Evolutionary conservation across 2,797 vertebrate genomes (phyloP).

Genomic region (Pyrocephalus nanus): DNA sequence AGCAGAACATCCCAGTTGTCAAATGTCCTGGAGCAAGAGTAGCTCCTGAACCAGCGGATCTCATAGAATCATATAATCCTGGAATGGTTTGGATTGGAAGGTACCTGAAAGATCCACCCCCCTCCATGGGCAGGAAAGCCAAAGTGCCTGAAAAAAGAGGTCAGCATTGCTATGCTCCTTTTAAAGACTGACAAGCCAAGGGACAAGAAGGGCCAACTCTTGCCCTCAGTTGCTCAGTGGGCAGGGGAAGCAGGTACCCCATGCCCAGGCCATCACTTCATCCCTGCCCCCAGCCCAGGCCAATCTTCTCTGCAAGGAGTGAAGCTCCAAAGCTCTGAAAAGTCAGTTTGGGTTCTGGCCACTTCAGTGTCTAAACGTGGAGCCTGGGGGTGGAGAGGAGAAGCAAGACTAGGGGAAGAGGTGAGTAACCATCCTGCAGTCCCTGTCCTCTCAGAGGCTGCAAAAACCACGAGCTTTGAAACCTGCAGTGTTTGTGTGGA

Average conservation of each 20-base stretch:
- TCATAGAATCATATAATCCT: neutral
- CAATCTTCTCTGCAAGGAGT: neutral
- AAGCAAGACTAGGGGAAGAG: neutral
- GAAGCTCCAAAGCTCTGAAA: neutral
- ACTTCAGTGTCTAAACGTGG: neutral
- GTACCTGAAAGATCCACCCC: neutral
- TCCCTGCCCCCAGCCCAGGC: neutral
- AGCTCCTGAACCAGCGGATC: neutral
- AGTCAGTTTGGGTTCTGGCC: neutral
- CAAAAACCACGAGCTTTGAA: rapidly evolving
- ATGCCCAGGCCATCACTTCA: neutral
- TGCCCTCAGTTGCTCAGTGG: neutral
- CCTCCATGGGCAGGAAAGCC: neutral
- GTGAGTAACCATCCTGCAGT: neutral
- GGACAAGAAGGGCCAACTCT: neutral
- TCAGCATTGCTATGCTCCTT: neutral
- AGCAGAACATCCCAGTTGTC: neutral
- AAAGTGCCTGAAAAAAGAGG: neutral
- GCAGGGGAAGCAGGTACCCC: neutral
- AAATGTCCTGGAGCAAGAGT: neutral
- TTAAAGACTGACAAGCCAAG: neutral
- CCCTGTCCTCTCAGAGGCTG: neutral
- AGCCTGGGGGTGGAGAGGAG: neutral
- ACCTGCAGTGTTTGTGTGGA: neutral
- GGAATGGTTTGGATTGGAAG: neutral